Evolutionary conservation across 2,888 invertebrate genomes (phyloP).

Genomic region (Chydorus sphaericus): DNA sequence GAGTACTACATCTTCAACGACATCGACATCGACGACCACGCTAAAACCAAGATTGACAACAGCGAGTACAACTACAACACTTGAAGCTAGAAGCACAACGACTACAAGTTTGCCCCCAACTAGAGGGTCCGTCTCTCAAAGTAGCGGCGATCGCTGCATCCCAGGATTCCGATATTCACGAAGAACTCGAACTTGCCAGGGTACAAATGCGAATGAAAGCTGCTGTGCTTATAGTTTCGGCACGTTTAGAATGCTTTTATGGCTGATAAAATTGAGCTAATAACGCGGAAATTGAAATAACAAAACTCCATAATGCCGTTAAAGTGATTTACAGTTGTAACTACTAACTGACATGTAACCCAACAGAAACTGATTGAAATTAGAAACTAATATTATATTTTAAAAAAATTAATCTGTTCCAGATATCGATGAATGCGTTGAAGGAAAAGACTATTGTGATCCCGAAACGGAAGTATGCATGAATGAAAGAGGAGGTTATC

Average conservation of each 20-base stretch:
- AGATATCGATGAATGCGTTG: conserved; percentile 19
- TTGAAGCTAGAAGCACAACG: no score
- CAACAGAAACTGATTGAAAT: no score
- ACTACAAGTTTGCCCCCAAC: no score
- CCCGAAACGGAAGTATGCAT: conserved; percentile 25
- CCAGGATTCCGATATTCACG: conserved; percentile 3
- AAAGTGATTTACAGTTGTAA: no score
- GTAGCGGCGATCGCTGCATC: background rate
- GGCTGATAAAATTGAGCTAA: no score
- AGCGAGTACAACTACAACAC: no score
- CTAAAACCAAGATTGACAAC: background rate
- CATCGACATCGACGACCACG: background rate
- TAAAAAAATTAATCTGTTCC: no score
- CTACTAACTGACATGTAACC: no score
- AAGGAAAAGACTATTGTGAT: conserved; percentile 13
- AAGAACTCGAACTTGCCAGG: conserved; percentile 1
- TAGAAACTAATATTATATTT: no score
- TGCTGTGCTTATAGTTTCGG: background rate
- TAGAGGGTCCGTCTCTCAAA: no score
- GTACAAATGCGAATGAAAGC: background rate
- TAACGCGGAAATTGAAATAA: no score
- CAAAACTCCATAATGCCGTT: no score
- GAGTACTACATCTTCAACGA: background rate
- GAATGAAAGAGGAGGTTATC: conserved; percentile 28
- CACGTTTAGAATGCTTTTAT: background rate